A percentile compares a stretch with the other conserved stretches of the same genome.
Conservation (phyloP, 2,888 invertebrate genomes). For the Drosophila neotestacea region DNA sequence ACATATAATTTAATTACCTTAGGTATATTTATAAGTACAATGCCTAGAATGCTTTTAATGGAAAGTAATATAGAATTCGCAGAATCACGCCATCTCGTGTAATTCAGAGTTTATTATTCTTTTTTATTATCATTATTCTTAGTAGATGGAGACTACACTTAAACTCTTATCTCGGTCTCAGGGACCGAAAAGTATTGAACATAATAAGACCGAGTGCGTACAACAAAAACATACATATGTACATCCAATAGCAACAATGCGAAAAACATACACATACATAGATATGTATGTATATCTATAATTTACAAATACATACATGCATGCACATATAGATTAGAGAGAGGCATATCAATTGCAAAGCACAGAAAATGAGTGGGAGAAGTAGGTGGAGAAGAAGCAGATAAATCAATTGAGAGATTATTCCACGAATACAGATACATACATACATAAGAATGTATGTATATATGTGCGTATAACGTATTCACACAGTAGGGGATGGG, state of each 20-base stretch:
- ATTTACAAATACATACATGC: conserved; percentile 10
- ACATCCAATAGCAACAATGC: background rate
- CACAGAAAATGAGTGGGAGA: conserved; percentile 19
- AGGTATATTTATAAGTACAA: conserved; percentile 11
- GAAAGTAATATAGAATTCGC: conserved; percentile 2
- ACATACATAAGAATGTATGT: background rate
- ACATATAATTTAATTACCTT: conserved; percentile 19
- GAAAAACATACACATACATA: conserved; percentile 12
- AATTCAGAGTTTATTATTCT: background rate
- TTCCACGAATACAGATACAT: background rate
- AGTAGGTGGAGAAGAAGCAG: background rate
- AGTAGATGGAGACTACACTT: background rate
- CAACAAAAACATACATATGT: too few species aligned
- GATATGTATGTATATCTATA: background rate
- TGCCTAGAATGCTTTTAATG: conserved; percentile 3
- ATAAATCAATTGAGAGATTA: conserved; percentile 10
- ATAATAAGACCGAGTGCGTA: background rate
- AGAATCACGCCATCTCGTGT: background rate
- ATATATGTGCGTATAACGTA: background rate
- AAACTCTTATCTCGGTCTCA: conserved; percentile 34
- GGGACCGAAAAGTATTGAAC: conserved; percentile 16
- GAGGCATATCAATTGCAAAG: conserved; percentile 44
- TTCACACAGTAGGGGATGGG: background rate
- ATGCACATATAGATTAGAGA: conserved; percentile 36
- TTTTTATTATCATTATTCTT: background rate